Percentiles rank a stretch among this genome's conserved stretches.
phyloP scores from a whole-genome alignment of 2,113 vertebrate species.

The Amphiprion percula region DNA sequence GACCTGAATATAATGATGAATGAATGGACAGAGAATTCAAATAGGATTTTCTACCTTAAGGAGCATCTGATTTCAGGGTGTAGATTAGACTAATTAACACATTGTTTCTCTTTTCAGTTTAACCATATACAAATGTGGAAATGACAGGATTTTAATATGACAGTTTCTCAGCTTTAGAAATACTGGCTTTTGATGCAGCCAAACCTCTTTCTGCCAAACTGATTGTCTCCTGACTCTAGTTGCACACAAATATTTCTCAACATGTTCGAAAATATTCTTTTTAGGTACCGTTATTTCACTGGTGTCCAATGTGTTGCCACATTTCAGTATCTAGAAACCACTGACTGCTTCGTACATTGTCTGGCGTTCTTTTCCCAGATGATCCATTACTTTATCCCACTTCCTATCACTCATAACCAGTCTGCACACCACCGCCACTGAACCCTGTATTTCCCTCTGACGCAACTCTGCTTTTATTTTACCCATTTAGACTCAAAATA shows the following conservation, averaged over 20 bases:
- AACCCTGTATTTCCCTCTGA: conserved; percentile 10
- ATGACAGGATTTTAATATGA: not conserved
- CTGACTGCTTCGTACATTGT: not conserved
- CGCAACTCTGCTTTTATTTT: conserved; percentile 28
- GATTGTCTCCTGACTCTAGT: not conserved
- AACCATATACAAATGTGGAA: not conserved
- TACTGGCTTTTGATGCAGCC: not conserved
- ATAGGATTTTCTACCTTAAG: not conserved
- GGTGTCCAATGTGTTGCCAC: not conserved
- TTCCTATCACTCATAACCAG: not conserved
- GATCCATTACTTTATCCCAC: too few relatives aligned
- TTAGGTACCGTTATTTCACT: too few relatives aligned
- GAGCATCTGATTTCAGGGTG: not conserved
- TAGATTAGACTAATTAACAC: not conserved
- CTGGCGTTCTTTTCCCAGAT: too few relatives aligned
- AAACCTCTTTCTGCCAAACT: not conserved
- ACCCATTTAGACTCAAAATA: conserved; percentile 26
- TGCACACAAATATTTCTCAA: not conserved
- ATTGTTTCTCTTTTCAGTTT: too few relatives aligned
- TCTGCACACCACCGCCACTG: not conserved
- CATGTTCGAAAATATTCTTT: not conserved
- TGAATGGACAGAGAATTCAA: not conserved
- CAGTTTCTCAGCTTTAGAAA: not conserved
- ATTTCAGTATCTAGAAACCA: not conserved
- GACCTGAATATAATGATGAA: not conserved